These are phyloP conservation scores for Drosophila parabipectinata DNA, from an alignment of 1,140 invertebrate genomes.

Conservation along the genomic window DNA sequence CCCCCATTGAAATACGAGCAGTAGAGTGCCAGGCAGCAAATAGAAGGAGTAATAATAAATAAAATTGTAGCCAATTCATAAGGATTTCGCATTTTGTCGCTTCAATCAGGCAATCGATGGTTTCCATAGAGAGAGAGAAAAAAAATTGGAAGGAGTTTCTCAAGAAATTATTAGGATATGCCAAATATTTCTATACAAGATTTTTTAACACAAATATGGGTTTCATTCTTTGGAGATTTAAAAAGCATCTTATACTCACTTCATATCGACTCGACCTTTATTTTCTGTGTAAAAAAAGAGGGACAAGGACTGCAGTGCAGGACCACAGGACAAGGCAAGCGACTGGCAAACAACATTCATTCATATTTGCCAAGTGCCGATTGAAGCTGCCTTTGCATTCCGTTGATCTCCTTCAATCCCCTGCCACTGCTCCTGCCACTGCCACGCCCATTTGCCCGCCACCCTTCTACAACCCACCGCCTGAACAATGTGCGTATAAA, in stretches of 20 bases:
- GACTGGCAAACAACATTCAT: conserved; percentile 78
- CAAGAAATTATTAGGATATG: not conserved
- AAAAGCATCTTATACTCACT: not conserved
- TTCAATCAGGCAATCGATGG: conserved; percentile 52
- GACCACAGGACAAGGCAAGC: conserved; percentile 33
- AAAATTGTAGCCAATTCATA: conserved; percentile 82
- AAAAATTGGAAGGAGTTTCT: not conserved
- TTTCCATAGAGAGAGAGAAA: not conserved
- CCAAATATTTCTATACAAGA: not conserved
- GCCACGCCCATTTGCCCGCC: not conserved
- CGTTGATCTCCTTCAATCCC: conserved; percentile 37
- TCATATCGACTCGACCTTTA: not conserved
- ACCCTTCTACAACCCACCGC: conserved; percentile 16
- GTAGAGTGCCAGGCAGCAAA: conserved; percentile 50
- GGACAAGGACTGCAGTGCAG: not conserved
- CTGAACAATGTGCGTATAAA: conserved; percentile 77
- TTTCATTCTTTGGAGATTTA: not conserved
- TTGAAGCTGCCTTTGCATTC: conserved; percentile 51
- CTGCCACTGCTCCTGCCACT: conserved; percentile 1
- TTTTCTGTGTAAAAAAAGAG: conserved; percentile 1
- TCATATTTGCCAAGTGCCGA: conserved; percentile 77
- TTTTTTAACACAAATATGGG: too few species aligned
- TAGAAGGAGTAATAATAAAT: conserved; percentile 79
- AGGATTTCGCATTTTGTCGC: conserved; percentile 76
- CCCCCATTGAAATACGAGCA: conserved; percentile 28